Evolutionary conservation across 1,140 invertebrate genomes (phyloP), one percentile per base, ranked within the genome.

Genomic region (Phenacoccus solenopsis): DNA sequence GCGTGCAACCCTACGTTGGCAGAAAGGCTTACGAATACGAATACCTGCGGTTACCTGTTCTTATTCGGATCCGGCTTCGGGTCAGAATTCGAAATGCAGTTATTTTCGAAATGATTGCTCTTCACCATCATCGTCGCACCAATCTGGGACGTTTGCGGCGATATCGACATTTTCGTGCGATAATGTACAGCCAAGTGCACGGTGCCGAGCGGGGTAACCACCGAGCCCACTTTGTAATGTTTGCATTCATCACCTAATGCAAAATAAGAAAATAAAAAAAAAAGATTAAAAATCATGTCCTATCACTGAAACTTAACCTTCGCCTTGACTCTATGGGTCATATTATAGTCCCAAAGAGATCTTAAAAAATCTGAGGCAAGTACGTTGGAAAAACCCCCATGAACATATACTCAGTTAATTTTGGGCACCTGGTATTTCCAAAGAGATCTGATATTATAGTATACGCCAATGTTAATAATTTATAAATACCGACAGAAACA

Each of bases 91-190:
- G 86, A 82, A n/a, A n/a, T n/a, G n/a, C n/a, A n/a, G n/a, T n/a
- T n/a, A n/a, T n/a, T n/a, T n/a, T 74, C 86, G 84, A 95, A 95
- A 79, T 96, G 91, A 80, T 95, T 91, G 78, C 91, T 94, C 76
- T 95, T 94, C 4, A 94, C 77, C 83, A 94, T 87, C 67, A 94
- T 88, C 1, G 86, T 83, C 49, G 81, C 79, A 30, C 32, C 69
- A 5, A 56, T 70, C n/a, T 28, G 24, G 20, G 69, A 70, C 71
- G 88, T 85, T 72, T 91, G 90, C 9, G 91, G 91, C 2, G 90
- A 89, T 76, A 94, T 92, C 1, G 91, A 90, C 82, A 94, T 87
- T 80, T 93, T 92, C 3, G 91, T 93, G 74, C 91, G 83, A 77
- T 93, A 95, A 0, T 87, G 86, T 9, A 94, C 87, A 7, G 86